These are phyloP conservation scores for Sebastes melanostomus DNA, from an alignment of 2,797 vertebrate genomes.

Conservation along the genomic window DNA sequence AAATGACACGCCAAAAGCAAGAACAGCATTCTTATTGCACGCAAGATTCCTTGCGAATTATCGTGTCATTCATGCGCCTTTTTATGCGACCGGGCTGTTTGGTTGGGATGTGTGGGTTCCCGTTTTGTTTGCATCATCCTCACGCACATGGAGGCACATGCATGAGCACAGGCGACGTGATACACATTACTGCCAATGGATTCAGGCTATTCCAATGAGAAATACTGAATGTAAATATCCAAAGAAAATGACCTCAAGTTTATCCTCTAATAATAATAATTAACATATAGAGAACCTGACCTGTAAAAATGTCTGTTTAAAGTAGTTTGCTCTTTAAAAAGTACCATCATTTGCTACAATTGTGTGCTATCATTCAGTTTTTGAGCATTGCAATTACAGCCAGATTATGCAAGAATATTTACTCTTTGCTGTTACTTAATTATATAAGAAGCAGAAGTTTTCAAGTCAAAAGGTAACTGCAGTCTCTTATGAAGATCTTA, in stretches of 20 bases:
- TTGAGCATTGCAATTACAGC: conserved; percentile 5
- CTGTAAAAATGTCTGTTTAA: background rate
- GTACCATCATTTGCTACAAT: conserved; percentile 2
- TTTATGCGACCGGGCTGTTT: no score
- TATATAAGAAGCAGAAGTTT: background rate
- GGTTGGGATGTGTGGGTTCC: no score
- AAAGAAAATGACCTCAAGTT: background rate
- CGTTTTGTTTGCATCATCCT: no score
- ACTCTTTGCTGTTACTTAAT: background rate
- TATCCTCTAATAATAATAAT: background rate
- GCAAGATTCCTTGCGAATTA: no score
- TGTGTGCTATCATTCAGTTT: background rate
- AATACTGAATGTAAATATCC: no score
- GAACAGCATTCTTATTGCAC: no score
- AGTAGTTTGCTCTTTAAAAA: conserved; percentile 25
- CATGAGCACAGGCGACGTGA: no score
- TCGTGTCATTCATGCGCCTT: no score
- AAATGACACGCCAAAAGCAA: no score
- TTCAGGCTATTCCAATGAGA: no score
- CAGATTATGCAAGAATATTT: background rate
- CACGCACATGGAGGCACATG: no score
- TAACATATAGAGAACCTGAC: background rate
- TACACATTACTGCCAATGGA: no score
- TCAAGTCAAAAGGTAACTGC: conserved; percentile 14
- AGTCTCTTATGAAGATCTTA: background rate